phyloP scores from a whole-genome alignment of 1,140 invertebrate genomes.

The Drosophila ercepeae region DNA sequence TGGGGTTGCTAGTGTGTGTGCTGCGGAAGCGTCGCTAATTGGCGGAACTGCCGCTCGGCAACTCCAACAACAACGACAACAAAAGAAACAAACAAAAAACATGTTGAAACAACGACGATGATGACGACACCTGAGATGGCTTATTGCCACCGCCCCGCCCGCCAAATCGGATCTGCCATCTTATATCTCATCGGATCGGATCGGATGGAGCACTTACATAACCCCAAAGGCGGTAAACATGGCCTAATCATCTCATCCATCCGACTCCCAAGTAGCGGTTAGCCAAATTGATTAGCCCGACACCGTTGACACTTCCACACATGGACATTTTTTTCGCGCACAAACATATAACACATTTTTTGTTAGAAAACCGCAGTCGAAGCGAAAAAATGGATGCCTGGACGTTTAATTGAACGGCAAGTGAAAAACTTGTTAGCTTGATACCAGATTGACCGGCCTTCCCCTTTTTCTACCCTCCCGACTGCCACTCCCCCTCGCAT shows the following conservation, averaged over 20 bases:
- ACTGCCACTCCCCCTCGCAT: not conserved
- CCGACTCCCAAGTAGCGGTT: constrained; percentile 47
- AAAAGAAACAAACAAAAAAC: constrained; percentile 48
- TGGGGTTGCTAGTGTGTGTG: constrained; percentile 20
- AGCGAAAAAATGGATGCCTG: constrained; percentile 33
- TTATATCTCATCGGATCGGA: constrained; percentile 33
- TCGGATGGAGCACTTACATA: constrained; percentile 69
- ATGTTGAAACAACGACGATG: constrained; percentile 68
- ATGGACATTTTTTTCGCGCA: constrained; percentile 32
- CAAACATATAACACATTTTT: constrained; percentile 70
- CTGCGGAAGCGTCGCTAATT: constrained; percentile 78
- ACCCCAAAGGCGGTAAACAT: constrained; percentile 63
- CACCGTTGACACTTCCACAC: constrained; percentile 66
- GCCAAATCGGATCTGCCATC: constrained; percentile 32
- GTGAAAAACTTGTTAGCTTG: constrained; percentile 59
- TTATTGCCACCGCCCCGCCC: constrained; percentile 65
- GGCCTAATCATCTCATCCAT: constrained; percentile 70
- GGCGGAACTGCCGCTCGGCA: constrained; percentile 67
- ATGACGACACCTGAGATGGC: constrained; percentile 77
- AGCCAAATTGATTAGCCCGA: constrained; percentile 71
- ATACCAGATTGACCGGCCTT: constrained; percentile 51
- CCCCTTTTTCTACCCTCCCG: constrained; percentile 6
- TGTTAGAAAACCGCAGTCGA: constrained; percentile 8
- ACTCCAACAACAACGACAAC: constrained; percentile 17
- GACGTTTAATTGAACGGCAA: constrained; percentile 57